Evolutionary conservation across 2,888 invertebrate genomes (phyloP).

Genomic region (Noctua janthe): DNA sequence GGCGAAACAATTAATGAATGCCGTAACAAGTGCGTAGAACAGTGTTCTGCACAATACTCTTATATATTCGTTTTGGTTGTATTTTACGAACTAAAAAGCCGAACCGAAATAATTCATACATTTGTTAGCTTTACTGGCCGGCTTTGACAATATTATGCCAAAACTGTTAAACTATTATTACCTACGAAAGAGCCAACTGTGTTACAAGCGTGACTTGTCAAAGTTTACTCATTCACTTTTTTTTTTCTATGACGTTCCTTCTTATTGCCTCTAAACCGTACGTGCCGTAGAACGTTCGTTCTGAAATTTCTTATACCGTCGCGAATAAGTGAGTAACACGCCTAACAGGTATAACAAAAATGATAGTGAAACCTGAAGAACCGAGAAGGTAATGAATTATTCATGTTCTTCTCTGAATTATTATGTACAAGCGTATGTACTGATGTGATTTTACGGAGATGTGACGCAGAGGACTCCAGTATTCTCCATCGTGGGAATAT

Average conservation of each 20-base stretch:
- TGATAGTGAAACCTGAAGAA: slow-evolving; percentile 58
- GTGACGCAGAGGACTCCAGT: slow-evolving; percentile 29
- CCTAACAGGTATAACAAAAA: slow-evolving; percentile 55
- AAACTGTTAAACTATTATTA: too few species aligned
- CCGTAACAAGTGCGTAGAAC: not conserved
- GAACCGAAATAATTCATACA: not conserved
- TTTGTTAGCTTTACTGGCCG: not conserved
- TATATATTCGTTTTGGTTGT: not conserved
- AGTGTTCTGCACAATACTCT: not conserved
- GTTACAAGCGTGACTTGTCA: not conserved
- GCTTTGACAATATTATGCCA: not conserved
- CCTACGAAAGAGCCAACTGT: not conserved
- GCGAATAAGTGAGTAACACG: not conserved
- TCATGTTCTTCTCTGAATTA: slow-evolving; percentile 61
- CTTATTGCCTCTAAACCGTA: too few species aligned
- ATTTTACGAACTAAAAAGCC: not conserved
- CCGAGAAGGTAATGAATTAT: slow-evolving; percentile 58
- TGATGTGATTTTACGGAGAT: slow-evolving; percentile 60
- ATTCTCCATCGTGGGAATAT: slow-evolving; percentile 25
- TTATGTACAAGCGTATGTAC: slow-evolving; percentile 62
- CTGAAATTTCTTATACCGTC: not conserved
- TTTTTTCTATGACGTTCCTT: too few species aligned
- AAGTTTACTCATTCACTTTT: too few species aligned
- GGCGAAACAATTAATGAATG: not conserved
- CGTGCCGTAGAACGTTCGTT: too few species aligned